Base-by-base conservation (phyloP, 2,888 invertebrate genomes). In the Drosophila nr. fundita region DNA sequence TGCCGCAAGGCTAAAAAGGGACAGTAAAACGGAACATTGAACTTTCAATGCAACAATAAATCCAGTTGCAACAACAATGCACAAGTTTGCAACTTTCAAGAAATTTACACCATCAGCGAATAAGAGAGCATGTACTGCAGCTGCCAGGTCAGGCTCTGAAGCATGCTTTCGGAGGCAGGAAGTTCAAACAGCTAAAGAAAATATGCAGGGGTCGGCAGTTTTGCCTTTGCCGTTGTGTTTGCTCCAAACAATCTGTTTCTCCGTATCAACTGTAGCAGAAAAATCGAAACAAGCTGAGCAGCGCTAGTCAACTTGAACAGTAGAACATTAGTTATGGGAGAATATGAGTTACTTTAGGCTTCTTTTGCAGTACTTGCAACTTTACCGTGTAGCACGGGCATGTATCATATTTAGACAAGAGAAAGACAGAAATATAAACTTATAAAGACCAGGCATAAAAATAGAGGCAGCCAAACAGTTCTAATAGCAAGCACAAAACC, bases 31-130 rank as follows among this genome's bases (percentile, higher is more conserved):
- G 54, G 78, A 83, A 80, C 81, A 80, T 67, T 73, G 78, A 88
- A 70, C 83, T 73, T 68, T 53, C 45, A 62, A 59, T 70, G 72
- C 80, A 73, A 68, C 69, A 76, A 55, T 54, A 73, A 64, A 59
- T 60, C 49, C 29, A 53, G 60, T 40, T 71, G 71, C 87, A 78
- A 78, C 71, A 83, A 83, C 84, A 87, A 80, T 69, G 86, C 61
- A 76, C 30, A 81, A 90, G 84, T 85, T 89, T 82, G 75, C 60
- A 73, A 88, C 90, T 82, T 87, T 82, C 71, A 89, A 89, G 87
- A 90, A 87, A 87, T 87, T 90, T 87, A 87, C 90, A 87, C 87
- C 87, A 87, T 87, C 87, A 87, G 87, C 90, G 87, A 90, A 90
- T 86, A 84, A 82, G 78, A 78, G 60, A 60, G 68, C 49, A 63